Conservation (phyloP, 2,113 vertebrate species). For the Toxostoma redivivum region DNA sequence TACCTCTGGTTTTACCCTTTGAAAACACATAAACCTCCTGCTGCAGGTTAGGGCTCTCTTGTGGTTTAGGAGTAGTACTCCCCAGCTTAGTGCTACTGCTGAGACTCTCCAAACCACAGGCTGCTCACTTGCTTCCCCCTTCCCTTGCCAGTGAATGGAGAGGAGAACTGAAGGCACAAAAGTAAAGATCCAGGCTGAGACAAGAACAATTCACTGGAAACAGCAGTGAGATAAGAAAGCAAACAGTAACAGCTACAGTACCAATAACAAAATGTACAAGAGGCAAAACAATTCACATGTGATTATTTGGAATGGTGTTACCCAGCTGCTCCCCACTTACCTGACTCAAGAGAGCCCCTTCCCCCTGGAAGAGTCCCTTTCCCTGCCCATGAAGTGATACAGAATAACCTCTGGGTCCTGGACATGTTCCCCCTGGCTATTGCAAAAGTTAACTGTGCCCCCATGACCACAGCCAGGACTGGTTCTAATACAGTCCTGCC, state of each 20-base stretch:
- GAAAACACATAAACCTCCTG: background rate
- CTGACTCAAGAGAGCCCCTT: background rate
- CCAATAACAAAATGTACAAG: background rate
- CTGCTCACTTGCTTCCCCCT: background rate
- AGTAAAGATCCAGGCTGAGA: background rate
- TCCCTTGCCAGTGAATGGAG: background rate
- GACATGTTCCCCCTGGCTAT: background rate
- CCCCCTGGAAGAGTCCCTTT: background rate
- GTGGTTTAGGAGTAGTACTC: background rate
- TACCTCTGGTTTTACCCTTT: background rate
- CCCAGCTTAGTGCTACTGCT: background rate
- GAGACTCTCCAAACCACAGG: background rate
- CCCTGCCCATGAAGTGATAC: background rate
- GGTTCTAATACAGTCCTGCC: background rate
- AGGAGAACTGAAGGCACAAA: background rate
- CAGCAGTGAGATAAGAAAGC: background rate
- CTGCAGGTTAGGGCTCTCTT: background rate
- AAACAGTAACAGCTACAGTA: background rate
- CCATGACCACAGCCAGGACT: too few relatives aligned
- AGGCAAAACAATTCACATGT: background rate
- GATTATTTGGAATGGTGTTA: background rate
- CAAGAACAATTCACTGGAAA: background rate
- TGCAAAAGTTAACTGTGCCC: background rate
- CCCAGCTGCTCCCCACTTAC: background rate
- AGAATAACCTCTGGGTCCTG: background rate